These are phyloP conservation scores for Triplophysa siluroides DNA, from an alignment of 2,113 vertebrate genomes.

Conservation along the genomic window DNA sequence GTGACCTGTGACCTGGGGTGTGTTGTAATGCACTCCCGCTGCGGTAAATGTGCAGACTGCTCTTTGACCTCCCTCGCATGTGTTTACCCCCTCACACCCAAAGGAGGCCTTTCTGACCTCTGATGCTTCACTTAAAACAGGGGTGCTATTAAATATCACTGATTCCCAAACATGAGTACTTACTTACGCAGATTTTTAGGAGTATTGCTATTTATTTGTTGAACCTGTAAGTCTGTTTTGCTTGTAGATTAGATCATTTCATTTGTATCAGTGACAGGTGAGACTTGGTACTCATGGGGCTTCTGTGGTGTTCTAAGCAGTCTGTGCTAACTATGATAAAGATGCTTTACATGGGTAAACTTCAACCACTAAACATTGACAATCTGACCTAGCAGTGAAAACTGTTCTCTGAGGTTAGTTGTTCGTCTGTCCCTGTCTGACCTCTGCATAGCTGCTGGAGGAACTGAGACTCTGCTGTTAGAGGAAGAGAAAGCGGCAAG, in stretches of 20 bases:
- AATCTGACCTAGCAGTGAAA: background rate
- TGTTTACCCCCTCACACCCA: slow-evolving; percentile 17
- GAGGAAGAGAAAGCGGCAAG: background rate
- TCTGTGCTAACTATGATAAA: no score
- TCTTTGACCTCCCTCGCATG: slow-evolving; percentile 28
- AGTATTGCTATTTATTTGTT: no score
- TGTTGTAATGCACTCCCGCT: slow-evolving; percentile 16
- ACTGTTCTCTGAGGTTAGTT: background rate
- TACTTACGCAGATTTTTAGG: background rate
- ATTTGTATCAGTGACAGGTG: no score
- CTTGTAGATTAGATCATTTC: no score
- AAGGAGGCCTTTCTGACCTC: slow-evolving; percentile 17
- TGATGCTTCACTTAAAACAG: background rate
- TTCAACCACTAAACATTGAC: no score
- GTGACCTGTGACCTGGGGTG: slow-evolving; percentile 36
- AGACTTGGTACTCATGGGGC: no score
- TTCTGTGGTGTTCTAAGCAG: no score
- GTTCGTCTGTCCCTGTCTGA: background rate
- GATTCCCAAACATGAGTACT: background rate
- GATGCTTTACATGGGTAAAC: no score
- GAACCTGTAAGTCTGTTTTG: no score
- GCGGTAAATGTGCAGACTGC: slow-evolving; percentile 24
- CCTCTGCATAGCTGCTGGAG: background rate
- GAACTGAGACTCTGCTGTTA: background rate
- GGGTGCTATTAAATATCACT: background rate